Conservation (phyloP, 2,888 invertebrate genomes). For the Choristoneura rosaceana region DNA sequence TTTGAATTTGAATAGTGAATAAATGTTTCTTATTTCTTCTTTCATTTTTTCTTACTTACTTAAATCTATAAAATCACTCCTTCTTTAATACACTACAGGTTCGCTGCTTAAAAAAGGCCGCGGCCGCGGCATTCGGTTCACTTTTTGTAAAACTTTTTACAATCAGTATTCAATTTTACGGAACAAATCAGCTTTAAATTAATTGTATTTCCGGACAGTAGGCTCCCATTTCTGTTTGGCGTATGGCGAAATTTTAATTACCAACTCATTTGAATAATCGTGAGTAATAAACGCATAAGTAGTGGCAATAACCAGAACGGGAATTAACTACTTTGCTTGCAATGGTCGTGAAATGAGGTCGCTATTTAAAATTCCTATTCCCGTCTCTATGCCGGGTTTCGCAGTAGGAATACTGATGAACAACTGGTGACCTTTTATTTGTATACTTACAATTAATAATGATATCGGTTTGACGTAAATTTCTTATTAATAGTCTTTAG, state of each 20-base stretch:
- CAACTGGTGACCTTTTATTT: slow-evolving; percentile 44
- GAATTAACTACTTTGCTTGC: slow-evolving; percentile 55
- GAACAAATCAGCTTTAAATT: slow-evolving; percentile 25
- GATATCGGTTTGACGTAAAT: slow-evolving; percentile 1
- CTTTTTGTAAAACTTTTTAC: neutral
- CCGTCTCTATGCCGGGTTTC: slow-evolving; percentile 52
- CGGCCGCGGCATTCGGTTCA: neutral
- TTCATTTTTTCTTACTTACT: no score
- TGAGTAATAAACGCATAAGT: slow-evolving; percentile 51
- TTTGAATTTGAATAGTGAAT: no score
- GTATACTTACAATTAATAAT: slow-evolving; percentile 18
- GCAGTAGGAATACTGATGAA: slow-evolving; percentile 59
- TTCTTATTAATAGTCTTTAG: neutral
- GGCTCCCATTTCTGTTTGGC: slow-evolving; percentile 25
- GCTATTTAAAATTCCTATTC: slow-evolving; percentile 63
- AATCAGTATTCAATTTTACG: neutral
- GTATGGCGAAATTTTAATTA: slow-evolving; percentile 32
- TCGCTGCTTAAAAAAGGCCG: neutral
- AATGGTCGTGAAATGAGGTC: slow-evolving; percentile 61
- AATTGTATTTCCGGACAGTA: slow-evolving; percentile 22
- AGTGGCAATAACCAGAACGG: slow-evolving; percentile 54
- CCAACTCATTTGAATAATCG: slow-evolving; percentile 48
- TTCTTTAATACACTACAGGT: neutral
- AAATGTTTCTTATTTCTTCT: no score
- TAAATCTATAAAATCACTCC: neutral